Conservation (phyloP, 2,888 invertebrate species). For the Muschampia plurimacula region DNA sequence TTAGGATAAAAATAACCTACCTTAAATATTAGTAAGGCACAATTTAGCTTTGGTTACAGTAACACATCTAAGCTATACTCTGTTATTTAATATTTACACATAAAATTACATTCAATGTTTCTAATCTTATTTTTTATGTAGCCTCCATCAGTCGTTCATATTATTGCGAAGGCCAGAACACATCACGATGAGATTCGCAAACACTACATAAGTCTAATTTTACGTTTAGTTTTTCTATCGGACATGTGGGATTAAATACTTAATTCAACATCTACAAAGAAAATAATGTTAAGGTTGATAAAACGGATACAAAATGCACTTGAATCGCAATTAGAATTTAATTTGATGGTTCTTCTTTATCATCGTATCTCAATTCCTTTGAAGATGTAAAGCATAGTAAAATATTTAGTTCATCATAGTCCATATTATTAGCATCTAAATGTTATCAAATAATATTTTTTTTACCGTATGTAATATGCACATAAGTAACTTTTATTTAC, state of each 20-base stretch:
- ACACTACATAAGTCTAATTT: not conserved
- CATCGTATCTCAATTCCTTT: too few relatives aligned
- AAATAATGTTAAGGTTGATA: too few relatives aligned
- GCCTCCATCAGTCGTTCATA: constrained; percentile 43
- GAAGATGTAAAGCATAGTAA: too few relatives aligned
- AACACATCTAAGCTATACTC: constrained; percentile 32
- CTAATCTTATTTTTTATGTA: not conserved
- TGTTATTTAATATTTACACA: constrained; percentile 20
- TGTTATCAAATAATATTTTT: too few relatives aligned
- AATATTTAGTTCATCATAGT: too few relatives aligned
- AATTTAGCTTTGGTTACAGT: constrained; percentile 58
- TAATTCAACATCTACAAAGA: too few relatives aligned
- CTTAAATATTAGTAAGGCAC: constrained; percentile 72
- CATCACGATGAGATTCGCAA: constrained; percentile 5
- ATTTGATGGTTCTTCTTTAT: too few relatives aligned
- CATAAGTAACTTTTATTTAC: too few relatives aligned
- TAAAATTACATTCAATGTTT: constrained; percentile 31
- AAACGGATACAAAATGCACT: too few relatives aligned
- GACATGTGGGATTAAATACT: not conserved
- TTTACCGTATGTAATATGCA: too few relatives aligned
- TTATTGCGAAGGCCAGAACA: constrained; percentile 4
- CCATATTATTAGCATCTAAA: too few relatives aligned
- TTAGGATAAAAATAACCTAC: constrained; percentile 45
- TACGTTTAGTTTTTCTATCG: not conserved
- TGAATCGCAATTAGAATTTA: too few relatives aligned